phyloP scores from a whole-genome alignment of 2,888 invertebrate species.

The Acanthosepion pharaonis region DNA sequence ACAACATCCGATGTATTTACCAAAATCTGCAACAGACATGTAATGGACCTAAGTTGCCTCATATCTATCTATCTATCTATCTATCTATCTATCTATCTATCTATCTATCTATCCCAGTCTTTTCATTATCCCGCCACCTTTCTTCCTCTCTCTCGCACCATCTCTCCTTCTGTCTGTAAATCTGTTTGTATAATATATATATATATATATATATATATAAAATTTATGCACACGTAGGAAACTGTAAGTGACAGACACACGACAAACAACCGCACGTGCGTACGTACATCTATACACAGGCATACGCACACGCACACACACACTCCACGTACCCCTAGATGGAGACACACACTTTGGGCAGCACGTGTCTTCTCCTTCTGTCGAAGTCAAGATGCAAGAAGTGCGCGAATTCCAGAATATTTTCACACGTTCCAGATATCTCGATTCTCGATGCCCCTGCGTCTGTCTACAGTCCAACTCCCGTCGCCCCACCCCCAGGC shows the following conservation, averaged over 20 bases:
- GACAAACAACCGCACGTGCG: background rate
- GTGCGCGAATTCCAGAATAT: background rate
- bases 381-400: background rate
- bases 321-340: background rate
- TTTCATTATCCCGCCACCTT: too few species aligned
- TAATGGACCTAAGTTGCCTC: too few species aligned
- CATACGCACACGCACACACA: background rate
- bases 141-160: background rate
- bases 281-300: background rate
- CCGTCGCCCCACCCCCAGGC: background rate
- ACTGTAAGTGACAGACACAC: background rate
- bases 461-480: background rate
- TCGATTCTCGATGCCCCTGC: background rate
- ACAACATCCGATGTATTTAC: too few species aligned
- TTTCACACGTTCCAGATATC: slow-evolving; percentile 6
- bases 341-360: background rate
- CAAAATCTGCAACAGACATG: too few species aligned
- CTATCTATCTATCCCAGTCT: too few species aligned
- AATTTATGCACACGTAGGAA: background rate
- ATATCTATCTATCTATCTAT: too few species aligned
- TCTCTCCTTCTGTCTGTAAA: background rate
- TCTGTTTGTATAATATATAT: background rate
- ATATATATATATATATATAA: too few species aligned
- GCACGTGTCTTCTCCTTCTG: slow-evolving; percentile 6
- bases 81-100: too few species aligned